Percentiles rank a stretch among this genome's conserved stretches.
Evolutionary conservation across 2,888 invertebrate genomes (phyloP).

Genomic region (Epirrhoe tristata): DNA sequence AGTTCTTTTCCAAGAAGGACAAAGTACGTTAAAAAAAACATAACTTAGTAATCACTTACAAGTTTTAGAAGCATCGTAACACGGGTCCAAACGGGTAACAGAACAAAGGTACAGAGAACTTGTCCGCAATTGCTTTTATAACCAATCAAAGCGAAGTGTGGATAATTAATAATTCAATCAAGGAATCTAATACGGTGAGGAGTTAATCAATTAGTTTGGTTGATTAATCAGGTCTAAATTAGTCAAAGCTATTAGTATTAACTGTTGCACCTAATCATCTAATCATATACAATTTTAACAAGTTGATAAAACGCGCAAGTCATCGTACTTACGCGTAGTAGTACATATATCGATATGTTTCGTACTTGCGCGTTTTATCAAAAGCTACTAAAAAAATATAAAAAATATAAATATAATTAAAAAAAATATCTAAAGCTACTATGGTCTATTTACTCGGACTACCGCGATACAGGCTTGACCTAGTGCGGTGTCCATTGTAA

Average conservation of each 20-base stretch:
- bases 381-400: too few relatives aligned
- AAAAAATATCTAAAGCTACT: too few relatives aligned
- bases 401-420: too few relatives aligned
- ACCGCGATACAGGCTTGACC: too few relatives aligned
- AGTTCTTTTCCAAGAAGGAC: too few relatives aligned
- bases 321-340: too few relatives aligned
- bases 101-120: neutral
- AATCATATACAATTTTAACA: neutral
- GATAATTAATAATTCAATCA: conserved; percentile 22
- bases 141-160: conserved; percentile 11
- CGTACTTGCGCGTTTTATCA: too few relatives aligned
- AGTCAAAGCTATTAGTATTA: neutral
- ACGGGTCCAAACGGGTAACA: neutral
- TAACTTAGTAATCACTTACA: conserved; percentile 15
- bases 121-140: conserved; percentile 11
- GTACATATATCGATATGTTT: too few relatives aligned
- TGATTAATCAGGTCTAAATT: conserved; percentile 6
- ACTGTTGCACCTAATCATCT: neutral
- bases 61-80: conserved; percentile 18
- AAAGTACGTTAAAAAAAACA: neutral
- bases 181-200: conserved; percentile 1
- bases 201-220: conserved; percentile 19
- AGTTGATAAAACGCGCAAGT: neutral
- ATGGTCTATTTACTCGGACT: too few relatives aligned
- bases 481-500: too few relatives aligned